Percentiles rank a stretch among this genome's conserved stretches.
Evolutionary conservation across 2,888 invertebrate species (phyloP).

Genomic region (Phorcus lineatus): DNA sequence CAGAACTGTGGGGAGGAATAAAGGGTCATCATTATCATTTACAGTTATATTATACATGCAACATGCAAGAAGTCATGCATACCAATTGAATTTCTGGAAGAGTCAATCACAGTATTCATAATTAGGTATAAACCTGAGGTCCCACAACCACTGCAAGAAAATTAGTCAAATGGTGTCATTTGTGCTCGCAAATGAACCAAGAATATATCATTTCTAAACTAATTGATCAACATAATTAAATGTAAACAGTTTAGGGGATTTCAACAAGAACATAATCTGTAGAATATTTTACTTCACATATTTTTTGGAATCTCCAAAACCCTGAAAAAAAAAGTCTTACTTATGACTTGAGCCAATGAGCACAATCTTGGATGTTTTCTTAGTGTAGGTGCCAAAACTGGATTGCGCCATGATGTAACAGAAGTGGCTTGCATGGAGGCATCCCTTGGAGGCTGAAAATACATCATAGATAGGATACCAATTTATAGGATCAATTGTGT

Average conservation of each 20-base stretch:
- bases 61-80: background rate
- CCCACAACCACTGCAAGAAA: no score
- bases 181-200: no score
- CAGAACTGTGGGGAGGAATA: constrained; percentile 46
- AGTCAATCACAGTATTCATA: no score
- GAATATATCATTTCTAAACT: no score
- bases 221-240: no score
- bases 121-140: no score
- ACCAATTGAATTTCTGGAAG: background rate
- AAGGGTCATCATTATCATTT: background rate
- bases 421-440: constrained; percentile 93
- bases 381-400: constrained; percentile 79
- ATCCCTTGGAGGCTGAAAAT: constrained; percentile 81
- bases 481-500: no score
- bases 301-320: no score
- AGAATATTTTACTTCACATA: no score
- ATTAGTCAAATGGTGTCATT: no score
- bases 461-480: background rate
- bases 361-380: constrained; percentile 82
- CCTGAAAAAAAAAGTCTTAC: constrained; percentile 45
- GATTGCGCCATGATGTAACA: constrained; percentile 93
- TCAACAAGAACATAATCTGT: no score
- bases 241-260: no score
- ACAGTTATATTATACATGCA: background rate
- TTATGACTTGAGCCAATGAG: constrained; percentile 86